Conservation (phyloP, 2,113 vertebrate genomes). For the Egretta garzetta region DNA sequence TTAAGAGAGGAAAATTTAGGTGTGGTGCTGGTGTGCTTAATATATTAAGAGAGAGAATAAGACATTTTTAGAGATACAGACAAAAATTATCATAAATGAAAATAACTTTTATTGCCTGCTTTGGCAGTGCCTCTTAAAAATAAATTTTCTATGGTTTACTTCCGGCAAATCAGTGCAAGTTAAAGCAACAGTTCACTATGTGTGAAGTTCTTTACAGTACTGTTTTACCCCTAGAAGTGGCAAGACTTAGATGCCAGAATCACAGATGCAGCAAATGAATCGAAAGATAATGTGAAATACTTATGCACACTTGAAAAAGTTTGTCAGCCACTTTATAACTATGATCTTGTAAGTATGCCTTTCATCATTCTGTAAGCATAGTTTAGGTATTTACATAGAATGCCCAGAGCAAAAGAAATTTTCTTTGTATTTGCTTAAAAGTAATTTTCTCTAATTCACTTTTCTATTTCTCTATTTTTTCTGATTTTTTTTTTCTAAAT, state of each 20-base stretch:
- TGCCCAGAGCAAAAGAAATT: neutral
- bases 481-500: neutral
- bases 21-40: neutral
- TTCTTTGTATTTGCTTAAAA: neutral
- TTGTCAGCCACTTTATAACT: conserved; percentile 83
- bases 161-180: neutral
- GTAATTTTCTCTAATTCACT: neutral
- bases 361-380: neutral
- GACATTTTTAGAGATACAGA: neutral
- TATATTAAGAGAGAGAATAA: neutral
- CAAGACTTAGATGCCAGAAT: conserved; percentile 80
- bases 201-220: neutral
- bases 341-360: conserved; percentile 81
- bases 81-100: neutral
- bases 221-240: conserved; percentile 76
- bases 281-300: conserved; percentile 87
- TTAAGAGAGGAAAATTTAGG: neutral
- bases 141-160: neutral
- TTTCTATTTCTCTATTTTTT: neutral
- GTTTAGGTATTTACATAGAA: neutral
- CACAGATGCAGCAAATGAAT: conserved; percentile 83
- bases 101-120: neutral
- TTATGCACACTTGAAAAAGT: conserved; percentile 81
- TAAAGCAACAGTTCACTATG: neutral
- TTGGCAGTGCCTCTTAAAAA: neutral